phyloP scores from a whole-genome alignment of 2,888 invertebrate genomes.

The Ceramica pisi region DNA sequence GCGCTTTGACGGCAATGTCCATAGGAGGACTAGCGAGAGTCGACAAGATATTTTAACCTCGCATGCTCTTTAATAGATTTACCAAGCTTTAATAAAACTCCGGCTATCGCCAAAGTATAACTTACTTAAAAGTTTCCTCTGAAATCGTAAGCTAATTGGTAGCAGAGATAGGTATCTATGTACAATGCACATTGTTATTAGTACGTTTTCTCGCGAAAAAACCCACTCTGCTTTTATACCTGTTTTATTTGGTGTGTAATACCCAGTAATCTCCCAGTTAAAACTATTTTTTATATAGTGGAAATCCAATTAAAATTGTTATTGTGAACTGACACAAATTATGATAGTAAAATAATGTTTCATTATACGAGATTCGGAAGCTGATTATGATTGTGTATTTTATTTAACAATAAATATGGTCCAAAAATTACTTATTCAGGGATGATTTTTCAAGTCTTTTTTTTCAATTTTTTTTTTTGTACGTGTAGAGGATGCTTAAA shows the following conservation, averaged over 20 bases:
- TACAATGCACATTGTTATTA: too few relatives aligned
- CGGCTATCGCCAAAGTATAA: background rate
- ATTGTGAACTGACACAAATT: conserved; percentile 11
- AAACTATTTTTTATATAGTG: background rate
- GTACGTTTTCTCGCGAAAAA: too few relatives aligned
- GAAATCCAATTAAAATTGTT: conserved; percentile 26
- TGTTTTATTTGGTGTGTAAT: background rate
- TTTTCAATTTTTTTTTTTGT: too few relatives aligned
- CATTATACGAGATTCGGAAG: background rate
- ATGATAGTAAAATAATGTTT: background rate
- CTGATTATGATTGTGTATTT: background rate
- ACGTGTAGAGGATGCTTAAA: too few relatives aligned
- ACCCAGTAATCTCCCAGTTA: background rate
- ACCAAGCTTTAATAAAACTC: background rate
- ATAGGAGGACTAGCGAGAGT: background rate
- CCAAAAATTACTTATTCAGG: background rate
- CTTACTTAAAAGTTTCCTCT: background rate
- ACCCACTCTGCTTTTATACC: background rate
- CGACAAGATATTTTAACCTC: background rate
- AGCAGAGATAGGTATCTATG: background rate
- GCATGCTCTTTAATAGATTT: too few relatives aligned
- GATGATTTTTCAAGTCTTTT: too few relatives aligned
- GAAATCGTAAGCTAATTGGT: background rate
- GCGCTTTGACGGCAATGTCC: conserved; percentile 17
- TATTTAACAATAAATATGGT: background rate